phyloP scores from a whole-genome alignment of 2,797 vertebrate species.

The Chiroxiphia lanceolata region DNA sequence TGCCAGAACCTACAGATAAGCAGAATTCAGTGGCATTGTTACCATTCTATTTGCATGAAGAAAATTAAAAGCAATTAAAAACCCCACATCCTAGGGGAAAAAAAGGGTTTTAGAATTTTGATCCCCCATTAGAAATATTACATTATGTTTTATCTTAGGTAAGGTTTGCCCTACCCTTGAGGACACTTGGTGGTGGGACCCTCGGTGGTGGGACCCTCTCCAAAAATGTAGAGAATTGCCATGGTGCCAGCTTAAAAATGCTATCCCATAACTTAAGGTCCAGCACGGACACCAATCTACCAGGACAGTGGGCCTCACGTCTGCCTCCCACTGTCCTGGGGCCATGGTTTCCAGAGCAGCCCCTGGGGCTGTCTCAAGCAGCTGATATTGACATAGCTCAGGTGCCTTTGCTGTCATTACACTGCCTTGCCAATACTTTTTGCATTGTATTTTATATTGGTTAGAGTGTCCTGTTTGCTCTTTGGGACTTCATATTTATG shows the following conservation, averaged over 20 bases:
- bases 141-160: background rate
- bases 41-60: background rate
- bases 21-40: background rate
- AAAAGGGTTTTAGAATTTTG: background rate
- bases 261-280: background rate
- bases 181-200: background rate
- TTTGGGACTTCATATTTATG: background rate
- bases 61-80: background rate
- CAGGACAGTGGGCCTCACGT: accelerated
- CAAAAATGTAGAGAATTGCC: background rate
- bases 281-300: background rate
- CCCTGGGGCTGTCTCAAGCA: accelerated
- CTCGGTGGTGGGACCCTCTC: background rate
- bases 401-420: accelerated
- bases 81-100: accelerated
- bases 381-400: background rate
- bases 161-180: background rate
- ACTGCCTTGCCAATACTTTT: background rate
- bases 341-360: background rate
- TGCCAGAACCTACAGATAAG: background rate
- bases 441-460: background rate
- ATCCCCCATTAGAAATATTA: background rate
- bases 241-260: background rate
- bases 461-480: background rate
- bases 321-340: accelerated